Evolutionary conservation across 1,140 invertebrate genomes (phyloP).

Genomic region (Trachymyrmex septentrionalis): DNA sequence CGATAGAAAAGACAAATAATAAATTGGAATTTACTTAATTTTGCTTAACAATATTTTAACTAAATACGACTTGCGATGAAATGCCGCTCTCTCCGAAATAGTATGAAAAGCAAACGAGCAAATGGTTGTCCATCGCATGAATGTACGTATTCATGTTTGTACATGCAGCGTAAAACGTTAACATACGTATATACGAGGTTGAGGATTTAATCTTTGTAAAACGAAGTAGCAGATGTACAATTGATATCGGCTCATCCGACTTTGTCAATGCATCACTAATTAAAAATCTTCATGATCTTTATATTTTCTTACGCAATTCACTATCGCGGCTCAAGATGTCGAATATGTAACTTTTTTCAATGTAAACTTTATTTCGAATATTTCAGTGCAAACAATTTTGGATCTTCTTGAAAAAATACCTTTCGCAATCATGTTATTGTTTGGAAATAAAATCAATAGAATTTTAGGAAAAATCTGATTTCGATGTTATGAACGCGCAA

Average conservation of each 20-base stretch:
- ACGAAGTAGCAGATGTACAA: constrained; percentile 5
- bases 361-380: not conserved
- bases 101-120: constrained; percentile 17
- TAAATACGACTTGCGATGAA: not conserved
- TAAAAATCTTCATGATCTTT: not conserved
- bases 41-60: constrained; percentile 20
- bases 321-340: not conserved
- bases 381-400: not conserved
- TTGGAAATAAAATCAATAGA: not conserved
- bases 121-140: not conserved
- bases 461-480: not conserved
- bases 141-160: not conserved
- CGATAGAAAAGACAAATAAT: not conserved
- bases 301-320: not conserved
- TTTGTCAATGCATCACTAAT: not conserved
- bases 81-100: not conserved
- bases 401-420: not conserved
- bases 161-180: not conserved
- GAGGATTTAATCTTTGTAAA: constrained; percentile 9
- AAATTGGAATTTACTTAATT: constrained; percentile 16
- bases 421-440: not conserved
- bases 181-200: not conserved
- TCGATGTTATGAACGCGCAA: not conserved
- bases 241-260: not conserved
- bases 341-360: not conserved